Evolutionary conservation across 2,888 invertebrate genomes (phyloP).

Genomic region (Diarsia mendica): DNA sequence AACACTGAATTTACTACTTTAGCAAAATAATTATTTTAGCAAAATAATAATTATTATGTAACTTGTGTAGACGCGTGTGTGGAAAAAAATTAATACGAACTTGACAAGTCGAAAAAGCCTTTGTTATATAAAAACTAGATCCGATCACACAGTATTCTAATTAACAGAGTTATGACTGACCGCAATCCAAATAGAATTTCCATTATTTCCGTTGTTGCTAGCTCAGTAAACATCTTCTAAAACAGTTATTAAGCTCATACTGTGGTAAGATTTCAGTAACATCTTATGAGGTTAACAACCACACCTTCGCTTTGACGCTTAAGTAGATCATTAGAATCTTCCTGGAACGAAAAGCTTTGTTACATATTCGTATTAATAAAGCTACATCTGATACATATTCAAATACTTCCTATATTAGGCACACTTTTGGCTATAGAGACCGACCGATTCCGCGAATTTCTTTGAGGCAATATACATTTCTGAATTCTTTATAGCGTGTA

Average conservation of each 20-base stretch:
- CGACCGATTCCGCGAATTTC: slow-evolving; percentile 5
- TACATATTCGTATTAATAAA: background rate
- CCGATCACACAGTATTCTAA: background rate
- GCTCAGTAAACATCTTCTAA: background rate
- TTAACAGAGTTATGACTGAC: background rate
- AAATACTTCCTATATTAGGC: background rate
- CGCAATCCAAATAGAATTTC: background rate
- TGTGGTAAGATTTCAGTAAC: background rate
- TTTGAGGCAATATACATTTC: slow-evolving; percentile 1
- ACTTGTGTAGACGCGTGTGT: too few relatives aligned
- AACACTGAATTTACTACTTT: too few relatives aligned
- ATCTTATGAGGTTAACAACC: background rate
- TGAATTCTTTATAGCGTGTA: slow-evolving; percentile 8
- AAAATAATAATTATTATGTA: too few relatives aligned
- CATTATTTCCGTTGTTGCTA: background rate
- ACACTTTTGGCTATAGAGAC: background rate
- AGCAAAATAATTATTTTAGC: too few relatives aligned
- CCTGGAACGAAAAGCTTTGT: background rate
- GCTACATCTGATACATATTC: background rate
- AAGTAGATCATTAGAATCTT: background rate
- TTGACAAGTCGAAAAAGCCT: background rate
- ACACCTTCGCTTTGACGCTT: background rate
- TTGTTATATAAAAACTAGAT: background rate
- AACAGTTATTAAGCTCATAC: background rate
- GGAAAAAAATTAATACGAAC: too few relatives aligned